Base-by-base conservation (phyloP, 2,888 invertebrate genomes). In the Acheta domesticus region DNA sequence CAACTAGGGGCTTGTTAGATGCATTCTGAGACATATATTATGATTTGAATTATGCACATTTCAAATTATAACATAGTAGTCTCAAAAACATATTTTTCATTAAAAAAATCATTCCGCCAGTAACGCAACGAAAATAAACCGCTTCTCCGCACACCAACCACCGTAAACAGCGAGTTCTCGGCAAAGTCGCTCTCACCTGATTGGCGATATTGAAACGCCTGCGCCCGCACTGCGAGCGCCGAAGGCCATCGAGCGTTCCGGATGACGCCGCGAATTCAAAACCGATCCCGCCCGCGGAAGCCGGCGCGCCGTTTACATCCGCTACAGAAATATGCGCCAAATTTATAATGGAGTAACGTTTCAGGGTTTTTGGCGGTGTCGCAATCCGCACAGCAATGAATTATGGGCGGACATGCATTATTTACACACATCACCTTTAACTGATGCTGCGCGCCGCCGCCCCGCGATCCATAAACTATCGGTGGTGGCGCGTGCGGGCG, bases 341-440 rank as follows among this genome's bases (percentile, higher is more conserved):
- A 62, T 62, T 62, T 62, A 62, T 62, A 62, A 62, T 62, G n/a
- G 62, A 62, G 62, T 62, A 62, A 62, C 62, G 62, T 62, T 62
- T 14, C 16, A 62, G 62, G 14, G 62, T 62, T 62, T 36, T 62
- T 12, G 62, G 62, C 11, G 62, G 62, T n/a, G 62, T 14, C 62
- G 62, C 36, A 36, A 36, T 36, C 36, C 36, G 62, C 62, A n/a
- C 3, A 1, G 62, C 62, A 62, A 62, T 62, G 62, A 62, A 62
- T 62, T 62, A 62, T 62, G 62, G 16, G 62, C n/a, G 62, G 62
- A 12, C n/a, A 62, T 62, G 62, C 62, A 62, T 19, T 62, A 62
- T 62, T 62, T 62, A 62, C 62, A 62, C 62, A 62, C 62, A 62
- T 62, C 62, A 62, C 62, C 62, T 62, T 62, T n/a, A 62, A 62